Conservation (phyloP, 2,888 invertebrate species). For the Cyrtodaria siliqua region DNA sequence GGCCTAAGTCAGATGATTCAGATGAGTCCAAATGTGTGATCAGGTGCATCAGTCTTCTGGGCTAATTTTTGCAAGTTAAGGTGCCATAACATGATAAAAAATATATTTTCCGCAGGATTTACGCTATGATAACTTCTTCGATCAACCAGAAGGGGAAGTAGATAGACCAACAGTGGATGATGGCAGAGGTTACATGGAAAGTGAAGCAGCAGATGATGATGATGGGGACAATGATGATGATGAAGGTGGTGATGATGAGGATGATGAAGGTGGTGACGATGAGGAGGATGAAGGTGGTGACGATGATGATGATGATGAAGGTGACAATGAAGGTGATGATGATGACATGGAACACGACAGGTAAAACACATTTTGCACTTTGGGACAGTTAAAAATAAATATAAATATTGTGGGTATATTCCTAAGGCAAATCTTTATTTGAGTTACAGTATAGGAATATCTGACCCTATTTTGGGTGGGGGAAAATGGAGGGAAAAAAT, state of each 20-base stretch:
- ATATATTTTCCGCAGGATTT: conserved; percentile 48
- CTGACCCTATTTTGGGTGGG: too few species aligned
- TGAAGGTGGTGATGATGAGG: conserved; percentile 47
- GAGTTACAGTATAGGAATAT: too few species aligned
- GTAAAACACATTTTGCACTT: too few species aligned
- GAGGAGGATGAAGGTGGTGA: conserved; percentile 3
- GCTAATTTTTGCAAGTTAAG: too few species aligned
- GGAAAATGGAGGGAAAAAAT: too few species aligned
- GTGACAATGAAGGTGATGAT: background rate
- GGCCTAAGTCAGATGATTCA: too few species aligned
- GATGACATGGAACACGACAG: background rate
- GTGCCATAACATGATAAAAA: too few species aligned
- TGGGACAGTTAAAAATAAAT: too few species aligned
- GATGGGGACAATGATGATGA: conserved; percentile 58
- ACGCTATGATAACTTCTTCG: conserved; percentile 83
- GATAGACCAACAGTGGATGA: background rate
- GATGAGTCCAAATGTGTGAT: too few species aligned
- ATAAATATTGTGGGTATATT: too few species aligned
- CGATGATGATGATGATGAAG: background rate
- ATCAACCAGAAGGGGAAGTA: conserved; percentile 69
- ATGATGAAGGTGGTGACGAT: conserved; percentile 46
- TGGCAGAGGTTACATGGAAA: conserved; percentile 8
- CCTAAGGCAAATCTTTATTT: too few species aligned
- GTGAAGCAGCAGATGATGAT: conserved; percentile 41
- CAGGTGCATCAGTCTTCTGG: too few species aligned